Conservation (phyloP, 2,113 vertebrate species). For the Ivindomyrus marchei region DNA sequence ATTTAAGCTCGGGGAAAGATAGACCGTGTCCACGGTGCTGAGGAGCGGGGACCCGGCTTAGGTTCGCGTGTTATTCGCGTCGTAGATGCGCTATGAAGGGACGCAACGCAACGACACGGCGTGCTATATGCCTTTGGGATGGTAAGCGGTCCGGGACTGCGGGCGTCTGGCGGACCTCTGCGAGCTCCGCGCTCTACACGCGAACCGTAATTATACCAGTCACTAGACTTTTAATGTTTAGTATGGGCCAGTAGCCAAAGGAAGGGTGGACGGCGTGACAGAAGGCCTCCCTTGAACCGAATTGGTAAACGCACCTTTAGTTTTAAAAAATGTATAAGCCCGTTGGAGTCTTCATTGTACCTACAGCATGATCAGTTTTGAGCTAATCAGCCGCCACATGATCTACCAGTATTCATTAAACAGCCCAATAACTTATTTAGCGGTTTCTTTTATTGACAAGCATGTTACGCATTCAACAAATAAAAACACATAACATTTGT, state of each 20-base stretch:
- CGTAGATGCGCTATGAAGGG: background rate
- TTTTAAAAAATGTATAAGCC: background rate
- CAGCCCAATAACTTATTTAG: background rate
- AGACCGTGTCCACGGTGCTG: background rate
- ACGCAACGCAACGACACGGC: background rate
- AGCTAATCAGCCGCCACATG: background rate
- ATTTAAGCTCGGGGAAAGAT: background rate
- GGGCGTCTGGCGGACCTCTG: background rate
- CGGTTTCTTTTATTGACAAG: background rate
- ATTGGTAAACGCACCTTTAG: background rate
- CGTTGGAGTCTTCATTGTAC: background rate
- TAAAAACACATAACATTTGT: background rate
- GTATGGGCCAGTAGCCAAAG: background rate
- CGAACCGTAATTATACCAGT: background rate
- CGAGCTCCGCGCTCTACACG: background rate
- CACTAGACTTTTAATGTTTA: background rate
- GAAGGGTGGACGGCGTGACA: background rate
- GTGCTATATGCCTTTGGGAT: background rate
- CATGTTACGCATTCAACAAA: background rate
- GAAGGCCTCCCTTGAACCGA: background rate
- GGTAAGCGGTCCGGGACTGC: background rate
- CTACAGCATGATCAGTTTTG: background rate
- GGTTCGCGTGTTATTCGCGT: background rate
- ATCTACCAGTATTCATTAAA: background rate
- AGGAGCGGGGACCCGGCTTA: background rate